These are phyloP conservation scores for Bombyx mandarina DNA, from an alignment of 1,140 invertebrate species.

Conservation along the genomic window DNA sequence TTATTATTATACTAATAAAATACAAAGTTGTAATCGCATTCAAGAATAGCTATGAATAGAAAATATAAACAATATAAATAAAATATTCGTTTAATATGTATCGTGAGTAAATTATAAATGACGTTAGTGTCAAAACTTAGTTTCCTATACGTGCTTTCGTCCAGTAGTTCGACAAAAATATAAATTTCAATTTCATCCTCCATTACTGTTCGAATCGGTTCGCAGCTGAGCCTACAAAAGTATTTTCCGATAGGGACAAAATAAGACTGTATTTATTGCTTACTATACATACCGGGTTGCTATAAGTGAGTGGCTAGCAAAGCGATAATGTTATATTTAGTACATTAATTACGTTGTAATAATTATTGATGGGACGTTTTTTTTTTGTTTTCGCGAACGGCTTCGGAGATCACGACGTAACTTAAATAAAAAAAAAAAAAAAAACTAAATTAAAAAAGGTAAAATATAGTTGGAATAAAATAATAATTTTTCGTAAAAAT, in stretches of 20 bases:
- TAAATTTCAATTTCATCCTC: too few relatives aligned
- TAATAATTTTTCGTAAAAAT: too few relatives aligned
- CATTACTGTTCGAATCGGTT: too few relatives aligned
- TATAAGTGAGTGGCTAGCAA: too few relatives aligned
- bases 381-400: too few relatives aligned
- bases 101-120: slow-evolving; percentile 15
- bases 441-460: too few relatives aligned
- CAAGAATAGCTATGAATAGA: slow-evolving; percentile 9
- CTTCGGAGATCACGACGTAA: too few relatives aligned
- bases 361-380: too few relatives aligned
- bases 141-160: slow-evolving; percentile 34
- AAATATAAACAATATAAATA: slow-evolving; percentile 6
- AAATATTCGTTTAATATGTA: slow-evolving; percentile 9
- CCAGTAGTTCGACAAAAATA: slow-evolving; percentile 19
- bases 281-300: slow-evolving; percentile 1
- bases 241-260: slow-evolving; percentile 16
- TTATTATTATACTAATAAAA: slow-evolving; percentile 2
- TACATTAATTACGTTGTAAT: too few relatives aligned
- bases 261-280: slow-evolving; percentile 25
- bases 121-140: slow-evolving; percentile 16
- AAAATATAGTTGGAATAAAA: too few relatives aligned
- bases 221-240: slow-evolving; percentile 10
- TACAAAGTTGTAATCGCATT: slow-evolving; percentile 7
- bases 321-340: too few relatives aligned
- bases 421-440: too few relatives aligned